phyloP scores from a whole-genome alignment of 2,113 vertebrate genomes.

The Columbina picui region DNA sequence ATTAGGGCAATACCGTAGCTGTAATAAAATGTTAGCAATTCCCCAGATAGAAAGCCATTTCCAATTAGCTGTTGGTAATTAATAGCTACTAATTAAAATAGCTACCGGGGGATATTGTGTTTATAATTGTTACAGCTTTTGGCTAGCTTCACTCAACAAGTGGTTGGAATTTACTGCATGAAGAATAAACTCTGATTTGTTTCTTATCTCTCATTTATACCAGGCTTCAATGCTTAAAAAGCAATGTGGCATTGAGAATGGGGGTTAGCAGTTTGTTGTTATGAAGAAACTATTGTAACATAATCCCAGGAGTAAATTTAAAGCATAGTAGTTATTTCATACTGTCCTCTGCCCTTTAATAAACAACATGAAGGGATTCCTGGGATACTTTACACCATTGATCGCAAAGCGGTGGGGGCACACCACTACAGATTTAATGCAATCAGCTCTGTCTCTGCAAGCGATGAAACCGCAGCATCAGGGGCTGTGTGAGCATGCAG shows the following conservation, averaged over 20 bases:
- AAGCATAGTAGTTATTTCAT: neutral
- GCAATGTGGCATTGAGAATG: neutral
- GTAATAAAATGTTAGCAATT: slow-evolving; percentile 3
- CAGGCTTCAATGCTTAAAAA: neutral
- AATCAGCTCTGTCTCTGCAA: neutral
- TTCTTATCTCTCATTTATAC: neutral
- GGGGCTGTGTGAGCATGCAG: fast-evolving
- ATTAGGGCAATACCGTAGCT: neutral
- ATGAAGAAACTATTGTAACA: neutral
- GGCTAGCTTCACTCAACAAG: neutral
- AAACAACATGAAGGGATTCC: neutral
- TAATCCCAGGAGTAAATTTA: neutral
- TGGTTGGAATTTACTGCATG: neutral
- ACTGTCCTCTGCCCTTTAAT: neutral
- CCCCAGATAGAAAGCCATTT: neutral
- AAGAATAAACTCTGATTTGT: neutral
- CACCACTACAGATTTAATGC: fast-evolving
- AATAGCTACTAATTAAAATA: slow-evolving; percentile 27
- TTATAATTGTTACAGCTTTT: neutral
- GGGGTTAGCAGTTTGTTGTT: fast-evolving
- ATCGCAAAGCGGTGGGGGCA: neutral
- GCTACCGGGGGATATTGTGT: neutral
- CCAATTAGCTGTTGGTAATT: slow-evolving; percentile 26
- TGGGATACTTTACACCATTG: neutral
- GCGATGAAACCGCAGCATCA: neutral